Percentiles rank a stretch among this genome's conserved stretches.
phyloP scores from a whole-genome alignment of 2,113 vertebrate genomes.

The Collichthys lucidus region DNA sequence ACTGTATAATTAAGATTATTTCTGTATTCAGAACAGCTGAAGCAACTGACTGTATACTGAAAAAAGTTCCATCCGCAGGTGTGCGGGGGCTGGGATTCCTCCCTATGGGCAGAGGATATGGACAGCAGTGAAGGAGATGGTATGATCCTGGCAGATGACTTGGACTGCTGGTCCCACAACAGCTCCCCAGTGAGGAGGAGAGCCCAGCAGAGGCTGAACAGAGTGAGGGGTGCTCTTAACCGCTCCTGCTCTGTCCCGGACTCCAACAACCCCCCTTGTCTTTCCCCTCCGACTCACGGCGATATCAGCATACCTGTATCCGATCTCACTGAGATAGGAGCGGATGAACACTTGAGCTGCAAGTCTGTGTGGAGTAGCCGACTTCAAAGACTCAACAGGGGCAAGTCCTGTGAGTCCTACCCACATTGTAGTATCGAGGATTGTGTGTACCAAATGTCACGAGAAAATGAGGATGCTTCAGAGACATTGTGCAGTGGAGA shows the following conservation, averaged over 20 bases:
- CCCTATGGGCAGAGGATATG: slow-evolving; percentile 76
- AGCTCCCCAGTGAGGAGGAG: slow-evolving; percentile 78
- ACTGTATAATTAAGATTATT: not conserved
- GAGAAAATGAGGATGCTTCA: slow-evolving; percentile 1
- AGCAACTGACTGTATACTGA: not conserved
- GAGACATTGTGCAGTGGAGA: slow-evolving; percentile 19
- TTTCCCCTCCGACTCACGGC: slow-evolving; percentile 67
- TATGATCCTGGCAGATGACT: slow-evolving; percentile 55
- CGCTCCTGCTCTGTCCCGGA: slow-evolving; percentile 86
- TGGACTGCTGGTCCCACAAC: slow-evolving; percentile 79
- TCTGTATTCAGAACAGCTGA: not conserved
- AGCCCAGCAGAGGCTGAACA: slow-evolving; percentile 72
- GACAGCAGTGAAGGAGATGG: slow-evolving; percentile 62
- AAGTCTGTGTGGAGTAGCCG: slow-evolving; percentile 66
- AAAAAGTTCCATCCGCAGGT: slow-evolving; percentile 49
- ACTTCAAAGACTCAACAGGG: slow-evolving; percentile 60
- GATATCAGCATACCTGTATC: slow-evolving; percentile 79
- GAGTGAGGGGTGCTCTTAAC: slow-evolving; percentile 77
- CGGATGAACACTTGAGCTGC: slow-evolving; percentile 64
- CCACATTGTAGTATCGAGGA: slow-evolving; percentile 36
- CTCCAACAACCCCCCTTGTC: slow-evolving; percentile 83
- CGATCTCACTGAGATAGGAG: slow-evolving; percentile 83
- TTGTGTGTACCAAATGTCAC: not conserved
- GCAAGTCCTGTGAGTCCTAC: slow-evolving; percentile 68
- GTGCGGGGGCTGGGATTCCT: slow-evolving; percentile 76